These are phyloP conservation scores for Cactoblastis cactorum DNA, from an alignment of 2,888 invertebrate species.

Conservation along the genomic window DNA sequence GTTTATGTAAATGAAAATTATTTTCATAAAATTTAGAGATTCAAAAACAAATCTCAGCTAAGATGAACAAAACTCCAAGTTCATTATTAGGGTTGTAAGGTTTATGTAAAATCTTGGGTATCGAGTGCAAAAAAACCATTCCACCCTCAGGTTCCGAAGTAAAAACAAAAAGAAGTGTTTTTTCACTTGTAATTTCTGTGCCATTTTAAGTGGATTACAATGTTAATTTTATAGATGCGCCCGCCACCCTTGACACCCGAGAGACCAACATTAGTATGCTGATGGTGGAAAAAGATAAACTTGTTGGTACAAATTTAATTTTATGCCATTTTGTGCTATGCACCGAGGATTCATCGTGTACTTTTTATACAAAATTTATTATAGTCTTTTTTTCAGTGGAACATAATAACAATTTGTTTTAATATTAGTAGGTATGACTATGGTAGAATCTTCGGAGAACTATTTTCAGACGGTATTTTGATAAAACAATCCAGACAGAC, in stretches of 20 bases:
- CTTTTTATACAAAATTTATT: no score
- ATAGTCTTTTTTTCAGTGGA: no score
- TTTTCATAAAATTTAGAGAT: no score
- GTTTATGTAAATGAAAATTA: no score
- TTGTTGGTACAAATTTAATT: constrained; percentile 72
- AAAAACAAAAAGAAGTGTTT: constrained; percentile 33
- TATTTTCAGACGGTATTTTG: no score
- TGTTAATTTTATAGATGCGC: constrained; percentile 78
- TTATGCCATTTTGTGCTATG: constrained; percentile 54
- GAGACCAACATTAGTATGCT: constrained; percentile 66
- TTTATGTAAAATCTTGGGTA: background rate
- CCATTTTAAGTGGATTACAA: constrained; percentile 73
- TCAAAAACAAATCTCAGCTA: no score
- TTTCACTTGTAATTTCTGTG: constrained; percentile 61
- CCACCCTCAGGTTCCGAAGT: background rate
- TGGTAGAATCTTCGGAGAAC: no score
- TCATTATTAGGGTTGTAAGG: no score
- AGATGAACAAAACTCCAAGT: no score
- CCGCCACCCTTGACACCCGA: constrained; percentile 54
- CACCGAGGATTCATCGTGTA: background rate
- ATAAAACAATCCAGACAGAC: no score
- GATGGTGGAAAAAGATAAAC: constrained; percentile 74
- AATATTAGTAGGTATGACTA: no score
- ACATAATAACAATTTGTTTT: no score
- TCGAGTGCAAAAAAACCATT: background rate